Percentiles rank a stretch among this genome's conserved stretches.
These are phyloP conservation scores for Petrocephalus microphthalmus DNA, from an alignment of 2,113 vertebrate species.

Conservation along the genomic window DNA sequence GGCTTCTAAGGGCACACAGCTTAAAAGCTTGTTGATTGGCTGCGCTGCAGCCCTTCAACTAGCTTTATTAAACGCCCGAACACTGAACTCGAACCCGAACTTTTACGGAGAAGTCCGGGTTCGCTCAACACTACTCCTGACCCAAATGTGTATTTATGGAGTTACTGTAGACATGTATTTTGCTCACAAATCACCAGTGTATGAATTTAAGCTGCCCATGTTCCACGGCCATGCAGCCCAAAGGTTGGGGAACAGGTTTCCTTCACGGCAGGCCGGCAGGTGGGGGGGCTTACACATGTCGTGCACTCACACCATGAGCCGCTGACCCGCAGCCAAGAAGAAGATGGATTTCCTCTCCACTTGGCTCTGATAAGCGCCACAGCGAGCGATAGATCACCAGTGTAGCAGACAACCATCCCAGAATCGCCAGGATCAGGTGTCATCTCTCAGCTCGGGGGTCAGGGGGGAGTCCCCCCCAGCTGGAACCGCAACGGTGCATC, in stretches of 20 bases:
- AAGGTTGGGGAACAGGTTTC: neutral
- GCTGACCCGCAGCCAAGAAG: neutral
- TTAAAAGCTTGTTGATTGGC: no score
- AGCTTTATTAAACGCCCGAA: no score
- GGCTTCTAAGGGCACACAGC: no score
- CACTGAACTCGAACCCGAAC: no score
- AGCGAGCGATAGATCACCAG: conserved; percentile 55
- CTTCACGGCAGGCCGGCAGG: neutral
- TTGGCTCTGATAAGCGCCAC: conserved; percentile 59
- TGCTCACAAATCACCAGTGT: no score
- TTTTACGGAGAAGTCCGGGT: no score
- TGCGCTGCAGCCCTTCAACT: no score
- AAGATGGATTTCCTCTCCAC: conserved; percentile 60
- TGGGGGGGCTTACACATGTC: neutral
- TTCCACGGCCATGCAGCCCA: neutral
- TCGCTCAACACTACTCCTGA: no score
- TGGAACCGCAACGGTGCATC: conserved; percentile 53
- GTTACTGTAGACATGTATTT: neutral
- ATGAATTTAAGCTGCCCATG: neutral
- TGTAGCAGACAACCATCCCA: conserved; percentile 58
- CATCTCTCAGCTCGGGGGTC: conserved; percentile 40
- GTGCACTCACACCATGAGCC: neutral
- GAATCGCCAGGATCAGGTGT: conserved; percentile 52
- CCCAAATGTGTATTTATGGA: neutral
- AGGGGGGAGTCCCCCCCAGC: conserved; percentile 47